These are phyloP conservation scores for Tenthredo distinguenda DNA, from an alignment of 2,888 invertebrate genomes.

Conservation along the genomic window DNA sequence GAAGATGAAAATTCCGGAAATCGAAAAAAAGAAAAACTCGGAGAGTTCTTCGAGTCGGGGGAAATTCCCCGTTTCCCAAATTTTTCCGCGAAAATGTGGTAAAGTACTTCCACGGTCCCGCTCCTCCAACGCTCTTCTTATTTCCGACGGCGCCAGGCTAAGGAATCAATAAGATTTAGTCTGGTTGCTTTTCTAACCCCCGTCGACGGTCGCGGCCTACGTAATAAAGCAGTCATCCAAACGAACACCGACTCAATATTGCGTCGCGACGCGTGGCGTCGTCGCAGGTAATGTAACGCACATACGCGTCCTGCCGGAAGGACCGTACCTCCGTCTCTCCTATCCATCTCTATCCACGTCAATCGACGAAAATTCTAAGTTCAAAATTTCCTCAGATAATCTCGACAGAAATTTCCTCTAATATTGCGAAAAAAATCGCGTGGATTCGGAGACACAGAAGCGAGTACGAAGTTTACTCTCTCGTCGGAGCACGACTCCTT, in stretches of 20 bases:
- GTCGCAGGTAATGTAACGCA: not conserved
- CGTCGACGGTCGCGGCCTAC: slow-evolving; percentile 42
- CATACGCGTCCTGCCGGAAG: no score
- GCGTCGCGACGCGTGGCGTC: slow-evolving; percentile 34
- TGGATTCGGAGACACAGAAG: not conserved
- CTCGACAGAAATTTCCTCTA: no score
- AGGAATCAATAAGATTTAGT: slow-evolving; percentile 51
- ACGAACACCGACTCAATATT: slow-evolving; percentile 35
- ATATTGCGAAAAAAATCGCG: no score
- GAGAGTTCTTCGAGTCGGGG: no score
- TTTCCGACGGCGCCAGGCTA: slow-evolving; percentile 31
- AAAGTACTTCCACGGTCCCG: not conserved
- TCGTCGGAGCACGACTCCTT: slow-evolving; percentile 20
- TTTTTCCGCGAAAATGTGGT: not conserved
- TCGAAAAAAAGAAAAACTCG: no score
- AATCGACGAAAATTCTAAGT: no score
- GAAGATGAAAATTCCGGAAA: no score
- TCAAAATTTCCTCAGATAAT: no score
- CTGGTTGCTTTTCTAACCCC: slow-evolving; percentile 47
- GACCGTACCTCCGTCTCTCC: no score
- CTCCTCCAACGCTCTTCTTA: not conserved
- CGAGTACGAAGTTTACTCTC: not conserved
- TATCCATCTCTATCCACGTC: no score
- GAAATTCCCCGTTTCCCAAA: no score
- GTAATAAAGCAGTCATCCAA: slow-evolving; percentile 36